A percentile compares a stretch with the other conserved stretches of the same genome.
Evolutionary conservation across 1,140 invertebrate species (phyloP).

Genomic region (Leucophenga varia): DNA sequence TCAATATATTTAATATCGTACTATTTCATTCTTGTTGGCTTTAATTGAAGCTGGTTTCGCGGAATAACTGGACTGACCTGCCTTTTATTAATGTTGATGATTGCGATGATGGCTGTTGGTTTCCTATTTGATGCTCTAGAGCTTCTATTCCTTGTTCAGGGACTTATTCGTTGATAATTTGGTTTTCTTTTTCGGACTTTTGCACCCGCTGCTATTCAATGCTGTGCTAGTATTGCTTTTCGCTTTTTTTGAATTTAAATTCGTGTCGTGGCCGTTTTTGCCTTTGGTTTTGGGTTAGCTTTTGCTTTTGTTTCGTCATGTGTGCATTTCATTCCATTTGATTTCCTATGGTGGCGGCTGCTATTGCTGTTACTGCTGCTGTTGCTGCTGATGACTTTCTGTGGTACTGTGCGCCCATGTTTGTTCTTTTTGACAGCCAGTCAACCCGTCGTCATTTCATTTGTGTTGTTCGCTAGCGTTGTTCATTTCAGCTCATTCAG

Average conservation of each 20-base stretch:
- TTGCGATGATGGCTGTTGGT: conserved; percentile 48
- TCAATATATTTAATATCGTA: too few species aligned
- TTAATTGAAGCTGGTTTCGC: too few species aligned
- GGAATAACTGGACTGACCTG: too few species aligned
- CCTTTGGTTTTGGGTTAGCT: conserved; percentile 27
- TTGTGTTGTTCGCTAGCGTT: conserved; percentile 46
- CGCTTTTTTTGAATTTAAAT: conserved; percentile 15
- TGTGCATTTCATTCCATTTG: conserved; percentile 54
- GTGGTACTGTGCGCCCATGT: conserved; percentile 51
- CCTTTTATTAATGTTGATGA: conserved; percentile 53
- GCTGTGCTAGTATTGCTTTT: too few species aligned
- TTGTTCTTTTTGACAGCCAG: conserved; percentile 57
- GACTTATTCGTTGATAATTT: conserved; percentile 48
- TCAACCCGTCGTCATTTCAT: conserved; percentile 57
- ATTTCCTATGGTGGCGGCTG: conserved; percentile 45
- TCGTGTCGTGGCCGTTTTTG: too few species aligned
- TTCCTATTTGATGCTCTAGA: too few species aligned
- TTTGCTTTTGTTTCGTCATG: conserved; percentile 49
- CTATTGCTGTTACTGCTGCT: conserved; percentile 9
- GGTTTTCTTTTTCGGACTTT: too few species aligned
- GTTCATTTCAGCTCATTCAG: conserved; percentile 35
- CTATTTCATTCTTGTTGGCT: too few species aligned
- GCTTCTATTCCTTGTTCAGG: conserved; percentile 17
- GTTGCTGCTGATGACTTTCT: conserved; percentile 10
- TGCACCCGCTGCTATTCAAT: conserved; percentile 16